Base-by-base conservation (phyloP, 2,113 vertebrate genomes). In the Lampris megalopsis region DNA sequence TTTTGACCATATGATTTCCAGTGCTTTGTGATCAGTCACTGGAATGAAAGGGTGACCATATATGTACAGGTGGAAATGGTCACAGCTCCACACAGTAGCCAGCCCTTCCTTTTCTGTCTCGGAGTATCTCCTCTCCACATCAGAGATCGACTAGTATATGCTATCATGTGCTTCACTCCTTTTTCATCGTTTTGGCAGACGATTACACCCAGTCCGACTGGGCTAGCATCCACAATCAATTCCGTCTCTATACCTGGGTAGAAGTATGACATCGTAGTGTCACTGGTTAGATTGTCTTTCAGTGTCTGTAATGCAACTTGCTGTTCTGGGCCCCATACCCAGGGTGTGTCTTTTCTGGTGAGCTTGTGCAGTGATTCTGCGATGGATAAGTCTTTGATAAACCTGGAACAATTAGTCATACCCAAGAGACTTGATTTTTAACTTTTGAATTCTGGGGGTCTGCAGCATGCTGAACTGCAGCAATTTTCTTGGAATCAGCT, bases 1-100 rank as follows among this genome's bases (percentile, higher is more conserved):
- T 24, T 81, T 78, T 9, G 62, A 81, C 9, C 49, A 80, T 10
- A 77, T 77, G 11, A 62, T 6, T 45, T 83, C 58, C 6, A 84
- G 56, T 1, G 69, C 37, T 9, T 80, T 77, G 54, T 84, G 77
- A 9, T 77, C 73, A 1, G 77, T 80, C 3, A 82, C 68, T 24
- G 68, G 35, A 5, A 10, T 82, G 50, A 81, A 74, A 5, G 47
- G 35, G 41, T 80, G 40, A 7, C 71, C 49, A 48, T 80, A 74
- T 0, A 68, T 43, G 45, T 69, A 74, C 11, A 75, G n/a, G 45
- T 70, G 65, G 9, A 75, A 74, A 13, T 80, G 43, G 36, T 75
- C 59, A 49, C 78, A 75, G 45, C 58, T 75, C 77, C 59, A 68
- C 9, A 69, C 57, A 24, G 73, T 79, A 10, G 70, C 57, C 13